Evolutionary conservation across 1,140 invertebrate genomes (phyloP), one percentile per base, ranked within the genome.

Genomic region (Epicauta chinensis): DNA sequence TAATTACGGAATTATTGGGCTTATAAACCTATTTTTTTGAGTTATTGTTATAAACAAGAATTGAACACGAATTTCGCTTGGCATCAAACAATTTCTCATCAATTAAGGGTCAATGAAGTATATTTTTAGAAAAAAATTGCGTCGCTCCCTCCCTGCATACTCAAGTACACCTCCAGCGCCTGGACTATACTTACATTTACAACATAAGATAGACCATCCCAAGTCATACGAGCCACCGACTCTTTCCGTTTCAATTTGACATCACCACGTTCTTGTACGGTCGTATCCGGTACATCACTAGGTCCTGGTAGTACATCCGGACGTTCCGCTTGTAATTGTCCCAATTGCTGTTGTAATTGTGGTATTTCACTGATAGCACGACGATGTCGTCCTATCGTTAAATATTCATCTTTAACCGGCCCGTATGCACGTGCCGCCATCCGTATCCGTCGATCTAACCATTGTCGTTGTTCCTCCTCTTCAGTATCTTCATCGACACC

Each of bases 401-500:
- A 37, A 51, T 61, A 69, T 56, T 70, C 68, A 11, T 70, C 68
- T 55, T 70, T 70, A 38, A 70, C 51, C n/a, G 64, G 64, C 15
- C 66, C 66, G 51, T 65, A 66, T n/a, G 60, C 60, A n/a, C 52
- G 64, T 67, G 54, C 11, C 42, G 85, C 84, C 71, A 88, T 78
- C 56, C 87, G 74, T 64, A 82, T 80, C 60, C 86, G 75, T 64
- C 87, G 74, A 59, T 87, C 84, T 46, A 83, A 72, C 87, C 87
- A 89, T 69, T 84, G 69, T 56, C 80, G 72, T 61, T 78, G 79
- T 70, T 88, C 82, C 55, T 80, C 73, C 23, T 77, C 75, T 69
- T 88, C 84, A 41, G 81, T 81, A 60, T 84, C 79, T 59, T 84
- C 81, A 61, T 86, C 80, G 29, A 89, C 81, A 5, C 87, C 87